A percentile compares a stretch with the other conserved stretches of the same genome.
These are phyloP conservation scores for Priocnemis perturbator DNA, from an alignment of 2,888 invertebrate genomes.

Conservation along the genomic window DNA sequence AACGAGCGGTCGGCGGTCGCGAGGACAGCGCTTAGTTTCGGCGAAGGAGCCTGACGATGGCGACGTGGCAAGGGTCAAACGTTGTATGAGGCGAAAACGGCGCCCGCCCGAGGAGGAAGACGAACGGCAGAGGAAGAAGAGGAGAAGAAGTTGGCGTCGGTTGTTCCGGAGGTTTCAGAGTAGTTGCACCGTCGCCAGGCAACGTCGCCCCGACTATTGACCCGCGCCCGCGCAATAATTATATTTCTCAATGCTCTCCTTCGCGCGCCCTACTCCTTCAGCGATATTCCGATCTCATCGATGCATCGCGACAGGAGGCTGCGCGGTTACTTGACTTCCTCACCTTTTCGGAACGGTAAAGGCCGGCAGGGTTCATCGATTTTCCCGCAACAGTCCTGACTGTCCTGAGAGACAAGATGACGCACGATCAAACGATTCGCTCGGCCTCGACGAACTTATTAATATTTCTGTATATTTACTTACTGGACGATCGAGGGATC, in stretches of 20 bases:
- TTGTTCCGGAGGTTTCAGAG: constrained; percentile 42
- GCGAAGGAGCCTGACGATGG: too few species aligned
- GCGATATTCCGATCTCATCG: constrained; percentile 26
- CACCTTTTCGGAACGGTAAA: background rate
- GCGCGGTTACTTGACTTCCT: too few species aligned
- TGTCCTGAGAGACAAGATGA: too few species aligned
- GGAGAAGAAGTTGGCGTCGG: constrained; percentile 25
- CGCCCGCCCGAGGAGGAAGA: constrained; percentile 25
- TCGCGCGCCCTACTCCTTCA: constrained; percentile 47
- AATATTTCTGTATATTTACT: too few species aligned
- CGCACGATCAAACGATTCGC: too few species aligned
- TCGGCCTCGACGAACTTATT: too few species aligned
- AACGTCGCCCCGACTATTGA: constrained; percentile 71
- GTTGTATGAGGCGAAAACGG: background rate
- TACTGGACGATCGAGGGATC: too few species aligned
- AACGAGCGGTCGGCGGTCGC: too few species aligned
- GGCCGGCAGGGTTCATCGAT: background rate
- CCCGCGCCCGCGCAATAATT: constrained; percentile 73
- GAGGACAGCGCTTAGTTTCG: too few species aligned
- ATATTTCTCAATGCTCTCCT: constrained; percentile 44
- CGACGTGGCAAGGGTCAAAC: too few species aligned
- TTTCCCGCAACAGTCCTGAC: too few species aligned
- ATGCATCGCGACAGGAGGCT: constrained; percentile 22
- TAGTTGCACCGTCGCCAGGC: constrained; percentile 60
- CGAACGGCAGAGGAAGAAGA: constrained; percentile 5